phyloP scores from a whole-genome alignment of 1,140 invertebrate species.

The Saccostrea echinata region DNA sequence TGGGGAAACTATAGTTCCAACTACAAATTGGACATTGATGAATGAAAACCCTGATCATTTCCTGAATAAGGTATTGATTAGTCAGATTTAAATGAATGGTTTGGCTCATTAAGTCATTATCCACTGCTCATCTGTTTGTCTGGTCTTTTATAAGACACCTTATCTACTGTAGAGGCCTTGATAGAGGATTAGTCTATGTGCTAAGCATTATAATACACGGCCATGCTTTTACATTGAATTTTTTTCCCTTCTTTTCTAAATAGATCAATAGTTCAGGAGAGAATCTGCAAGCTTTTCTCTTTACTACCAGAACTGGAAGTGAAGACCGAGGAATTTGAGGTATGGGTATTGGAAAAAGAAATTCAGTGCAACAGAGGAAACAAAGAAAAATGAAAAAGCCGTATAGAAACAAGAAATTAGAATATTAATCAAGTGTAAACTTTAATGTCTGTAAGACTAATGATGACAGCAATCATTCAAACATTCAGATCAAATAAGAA shows the following conservation, averaged over 20 bases:
- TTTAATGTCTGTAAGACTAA: too few relatives aligned
- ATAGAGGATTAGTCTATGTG: background rate
- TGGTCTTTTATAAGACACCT: background rate
- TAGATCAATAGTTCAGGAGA: conserved; percentile 69
- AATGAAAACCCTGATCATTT: background rate
- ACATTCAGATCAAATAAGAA: too few relatives aligned
- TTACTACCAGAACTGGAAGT: conserved; percentile 71
- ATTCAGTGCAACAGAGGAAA: too few relatives aligned
- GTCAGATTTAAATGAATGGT: background rate
- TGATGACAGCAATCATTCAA: too few relatives aligned
- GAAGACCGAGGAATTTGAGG: conserved; percentile 71
- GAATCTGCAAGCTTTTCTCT: conserved; percentile 74
- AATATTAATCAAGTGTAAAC: too few relatives aligned
- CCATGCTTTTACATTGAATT: background rate
- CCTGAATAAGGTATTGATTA: background rate
- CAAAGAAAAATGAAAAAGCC: too few relatives aligned
- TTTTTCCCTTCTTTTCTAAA: conserved; percentile 45
- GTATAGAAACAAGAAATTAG: too few relatives aligned
- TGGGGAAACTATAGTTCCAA: background rate
- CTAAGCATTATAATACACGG: background rate
- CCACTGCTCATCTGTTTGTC: background rate
- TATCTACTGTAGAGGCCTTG: background rate
- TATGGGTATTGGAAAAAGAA: conserved; percentile 45
- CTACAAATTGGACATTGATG: background rate
- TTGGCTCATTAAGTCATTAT: background rate